Base-by-base conservation (phyloP, 2,113 vertebrate genomes). In the Syngnathus scovelli region DNA sequence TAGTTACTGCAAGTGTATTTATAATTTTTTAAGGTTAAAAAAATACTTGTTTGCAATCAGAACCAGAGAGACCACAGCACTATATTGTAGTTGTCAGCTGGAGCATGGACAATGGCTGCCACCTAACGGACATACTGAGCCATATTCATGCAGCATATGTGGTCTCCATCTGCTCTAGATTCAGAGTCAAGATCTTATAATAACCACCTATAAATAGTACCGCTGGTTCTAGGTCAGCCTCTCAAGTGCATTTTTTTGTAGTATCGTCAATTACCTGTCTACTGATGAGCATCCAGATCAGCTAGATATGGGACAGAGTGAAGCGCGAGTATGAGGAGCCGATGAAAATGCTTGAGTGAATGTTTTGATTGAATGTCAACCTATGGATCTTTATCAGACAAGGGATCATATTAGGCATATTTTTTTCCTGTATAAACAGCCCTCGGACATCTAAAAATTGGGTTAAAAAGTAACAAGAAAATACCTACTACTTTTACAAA, bases 171-270 rank as follows among this genome's bases (percentile, higher is more conserved):
- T 62, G 80, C 61, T 82, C 81, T 67, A 74, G 74, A 84, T 84
- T 69, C 56, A 79, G 67, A 79, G 69, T 69, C 64, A 52, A 76
- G 39, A 62, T 81, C 80, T 80, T 83, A 79, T 84, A 75, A 84
- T 87, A 86, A 74, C 64, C 38, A 51, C 61, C 86, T 89, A 89
- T 85, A 80, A 89, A 89, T 91, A 90, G 88, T 69, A 44, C 74
- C 48, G 72, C 67, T 76, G 64, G 56, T 91, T 91, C 86, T 91
- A 61, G 90, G 89, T 90, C 89, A 90, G 41, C 27, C 70, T 82
- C 80, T 79, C 61, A 48, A 67, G 66, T 68, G 79, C 69, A 68
- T 83, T 76, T 59, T 59, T 33, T 71, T 64, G 44, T 18, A 18
- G 13, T 16, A 51, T 80, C 81, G 78, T 54, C 38, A 72, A 74